Evolutionary conservation across 2,113 vertebrate genomes (phyloP), one percentile per base, ranked within the genome.

Genomic region (Albula goreensis): DNA sequence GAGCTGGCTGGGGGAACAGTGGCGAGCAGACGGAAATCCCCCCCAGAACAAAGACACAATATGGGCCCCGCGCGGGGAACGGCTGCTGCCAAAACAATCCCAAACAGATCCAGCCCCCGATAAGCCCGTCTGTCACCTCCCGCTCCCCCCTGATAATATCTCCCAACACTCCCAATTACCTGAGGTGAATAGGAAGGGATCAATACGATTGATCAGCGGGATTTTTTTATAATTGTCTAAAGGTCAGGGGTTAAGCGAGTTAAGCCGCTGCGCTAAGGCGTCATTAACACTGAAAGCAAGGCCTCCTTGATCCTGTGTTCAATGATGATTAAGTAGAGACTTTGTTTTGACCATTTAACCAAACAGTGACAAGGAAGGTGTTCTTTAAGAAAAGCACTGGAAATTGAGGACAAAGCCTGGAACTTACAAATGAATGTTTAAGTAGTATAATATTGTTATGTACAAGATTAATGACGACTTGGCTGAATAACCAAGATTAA

Each of bases 161-260:
- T 84, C 41, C 41, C 63, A 56, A 88, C 66, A 80, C 60, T 63
- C 81, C 49, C 22, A 41, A 78, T 82, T 83, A 50, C 25, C 85
- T 86, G 51, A 84, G 83, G 80, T 53, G 85, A 57, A 70, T 7
- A 81, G 81, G 48, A 66, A 74, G 80, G n/a, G 80, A 86, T 88
- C 85, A 83, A 85, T 83, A 53, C 12, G 56, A 90, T 88, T 86
- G 87, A 89, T 87, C 82, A 31, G 83, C 57, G 17, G 57, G 80
- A 83, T 84, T 74, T 82, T 78, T 83, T 84, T 82, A 86, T 84
- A 51, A 89, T 85, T 85, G 82, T 19, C 49, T 66, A 79, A 78
- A 88, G 89, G 89, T 91, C 88, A 89, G 82, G 87, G 74, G 88
- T 81, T 81, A 87, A 87, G 85, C 88, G 57, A 83, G 63, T 89